A percentile compares a stretch with the other conserved stretches of the same genome.
Evolutionary conservation across 2,888 invertebrate species (phyloP).

Genomic region (Leptinotarsa haldemani): DNA sequence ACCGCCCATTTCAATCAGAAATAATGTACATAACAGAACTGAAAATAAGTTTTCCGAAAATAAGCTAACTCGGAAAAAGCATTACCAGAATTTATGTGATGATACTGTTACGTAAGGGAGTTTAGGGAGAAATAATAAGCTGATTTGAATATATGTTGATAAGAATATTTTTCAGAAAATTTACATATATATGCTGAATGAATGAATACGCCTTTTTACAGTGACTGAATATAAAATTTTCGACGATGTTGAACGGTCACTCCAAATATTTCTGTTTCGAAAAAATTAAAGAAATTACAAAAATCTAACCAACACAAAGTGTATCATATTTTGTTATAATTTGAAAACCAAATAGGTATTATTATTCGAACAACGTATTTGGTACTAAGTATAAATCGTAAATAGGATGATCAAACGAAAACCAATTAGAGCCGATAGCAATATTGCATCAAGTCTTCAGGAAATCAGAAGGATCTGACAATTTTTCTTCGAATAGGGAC

Average conservation of each 20-base stretch:
- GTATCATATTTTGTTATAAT: no score
- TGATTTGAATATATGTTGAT: slow-evolving; percentile 54
- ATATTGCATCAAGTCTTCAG: no score
- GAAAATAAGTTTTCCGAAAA: slow-evolving; percentile 33
- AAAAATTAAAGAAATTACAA: not conserved
- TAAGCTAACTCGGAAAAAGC: slow-evolving; percentile 18
- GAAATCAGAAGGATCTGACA: no score
- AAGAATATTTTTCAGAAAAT: slow-evolving; percentile 52
- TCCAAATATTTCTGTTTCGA: not conserved
- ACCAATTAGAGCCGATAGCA: no score
- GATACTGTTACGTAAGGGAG: slow-evolving; percentile 40
- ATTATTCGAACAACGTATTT: no score
- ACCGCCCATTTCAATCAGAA: slow-evolving; percentile 32
- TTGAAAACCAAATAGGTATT: no score
- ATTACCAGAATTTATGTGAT: slow-evolving; percentile 31
- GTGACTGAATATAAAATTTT: slow-evolving; percentile 3
- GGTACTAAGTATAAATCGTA: no score
- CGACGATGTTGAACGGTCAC: not conserved
- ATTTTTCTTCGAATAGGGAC: no score
- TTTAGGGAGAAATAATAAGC: slow-evolving; percentile 49
- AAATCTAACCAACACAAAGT: no score
- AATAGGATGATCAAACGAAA: no score
- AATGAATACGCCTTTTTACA: slow-evolving; percentile 40
- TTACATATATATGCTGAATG: slow-evolving; percentile 49
- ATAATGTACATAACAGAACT: slow-evolving; percentile 28